These are phyloP conservation scores for Poeciliopsis turneri DNA, from an alignment of 2,797 vertebrate species.

Conservation along the genomic window DNA sequence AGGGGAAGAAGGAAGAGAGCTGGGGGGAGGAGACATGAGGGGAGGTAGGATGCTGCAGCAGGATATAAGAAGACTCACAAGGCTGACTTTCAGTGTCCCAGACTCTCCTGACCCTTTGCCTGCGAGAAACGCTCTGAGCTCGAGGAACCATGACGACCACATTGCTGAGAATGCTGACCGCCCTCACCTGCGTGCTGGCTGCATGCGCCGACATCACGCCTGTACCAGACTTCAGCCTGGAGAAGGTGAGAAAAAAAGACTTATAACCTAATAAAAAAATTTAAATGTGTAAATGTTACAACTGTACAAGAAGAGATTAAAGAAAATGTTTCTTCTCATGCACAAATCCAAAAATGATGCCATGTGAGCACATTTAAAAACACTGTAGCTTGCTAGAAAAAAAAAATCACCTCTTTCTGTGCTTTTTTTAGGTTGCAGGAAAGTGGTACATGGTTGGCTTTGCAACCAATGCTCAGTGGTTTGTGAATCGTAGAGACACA, in stretches of 20 bases:
- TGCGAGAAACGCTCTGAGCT: conserved; percentile 10
- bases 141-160: conserved; percentile 65
- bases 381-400: background rate
- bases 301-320: background rate
- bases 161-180: conserved; percentile 69
- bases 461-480: conserved; percentile 89
- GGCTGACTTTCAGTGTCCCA: conserved; percentile 1
- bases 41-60: conserved; percentile 28
- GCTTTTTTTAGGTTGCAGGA: conserved; percentile 80
- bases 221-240: conserved; percentile 83
- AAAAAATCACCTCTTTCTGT: background rate
- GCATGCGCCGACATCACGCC: conserved; percentile 60
- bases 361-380: background rate
- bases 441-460: conserved; percentile 87
- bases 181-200: conserved; percentile 74
- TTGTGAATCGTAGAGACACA: conserved; percentile 76
- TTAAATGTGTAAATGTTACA: background rate
- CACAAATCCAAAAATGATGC: background rate
- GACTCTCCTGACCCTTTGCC: conserved; percentile 17
- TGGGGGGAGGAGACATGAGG: conserved; percentile 26
- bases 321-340: background rate
- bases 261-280: too few species aligned
- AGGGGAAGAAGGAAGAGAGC: conserved; percentile 8
- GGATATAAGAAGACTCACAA: conserved; percentile 64
- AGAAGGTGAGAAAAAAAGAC: conserved; percentile 79